Evolutionary conservation across 2,888 invertebrate species (phyloP).

Genomic region (Sphinx pinastri): DNA sequence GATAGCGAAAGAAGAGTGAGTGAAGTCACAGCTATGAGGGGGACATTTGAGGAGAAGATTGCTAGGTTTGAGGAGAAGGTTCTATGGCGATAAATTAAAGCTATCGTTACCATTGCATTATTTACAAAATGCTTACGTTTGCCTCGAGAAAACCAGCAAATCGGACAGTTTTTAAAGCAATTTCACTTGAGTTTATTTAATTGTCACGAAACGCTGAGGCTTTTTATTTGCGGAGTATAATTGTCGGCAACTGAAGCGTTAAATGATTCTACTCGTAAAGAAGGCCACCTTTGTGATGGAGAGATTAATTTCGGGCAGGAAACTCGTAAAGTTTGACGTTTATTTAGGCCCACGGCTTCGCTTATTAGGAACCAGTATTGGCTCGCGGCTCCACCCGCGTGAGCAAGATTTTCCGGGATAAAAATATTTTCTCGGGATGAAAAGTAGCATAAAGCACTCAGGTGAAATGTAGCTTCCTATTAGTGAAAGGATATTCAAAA

Average conservation of each 20-base stretch:
- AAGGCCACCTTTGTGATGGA: conserved; percentile 13
- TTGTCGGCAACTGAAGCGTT: conserved; percentile 20
- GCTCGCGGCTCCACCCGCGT: no score
- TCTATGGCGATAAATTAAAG: no score
- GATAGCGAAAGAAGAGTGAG: no score
- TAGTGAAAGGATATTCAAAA: no score
- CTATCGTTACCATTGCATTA: no score
- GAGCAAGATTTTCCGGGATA: no score
- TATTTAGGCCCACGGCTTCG: background rate
- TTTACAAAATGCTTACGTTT: background rate
- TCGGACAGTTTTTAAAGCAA: conserved; percentile 13
- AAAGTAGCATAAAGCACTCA: no score
- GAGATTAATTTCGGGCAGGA: conserved; percentile 14
- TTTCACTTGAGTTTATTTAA: conserved; percentile 11
- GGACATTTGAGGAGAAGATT: no score
- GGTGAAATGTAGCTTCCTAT: no score
- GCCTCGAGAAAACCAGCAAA: background rate
- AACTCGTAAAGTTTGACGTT: conserved; percentile 1
- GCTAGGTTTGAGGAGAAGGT: no score
- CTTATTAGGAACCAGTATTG: background rate
- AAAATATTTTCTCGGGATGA: no score
- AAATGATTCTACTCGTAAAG: conserved; percentile 23
- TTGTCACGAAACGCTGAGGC: conserved; percentile 23
- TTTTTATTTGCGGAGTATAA: conserved; percentile 24
- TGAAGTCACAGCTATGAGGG: no score